Evolutionary conservation across 1,140 invertebrate genomes (phyloP), one percentile per base, ranked within the genome.

Genomic region (Ericerus pela): DNA sequence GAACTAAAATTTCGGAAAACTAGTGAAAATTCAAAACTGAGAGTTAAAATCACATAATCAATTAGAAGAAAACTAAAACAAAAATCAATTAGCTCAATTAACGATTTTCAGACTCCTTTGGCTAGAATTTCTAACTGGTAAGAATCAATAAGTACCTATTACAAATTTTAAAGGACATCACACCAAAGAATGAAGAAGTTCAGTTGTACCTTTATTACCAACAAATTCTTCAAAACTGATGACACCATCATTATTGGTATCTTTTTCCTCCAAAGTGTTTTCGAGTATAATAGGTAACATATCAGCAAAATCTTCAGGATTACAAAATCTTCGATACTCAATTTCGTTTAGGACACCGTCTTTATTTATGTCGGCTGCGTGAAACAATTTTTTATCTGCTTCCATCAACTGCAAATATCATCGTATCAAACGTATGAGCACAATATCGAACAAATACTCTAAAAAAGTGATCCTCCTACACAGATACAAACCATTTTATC

Each of bases 261-360:
- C 93, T 69, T 90, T 90, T 55, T 93, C 88, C 2, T 78, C 69
- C 55, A 96, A 70, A 1, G 85, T 87, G 68, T 91, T 86, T 63
- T 85, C 75, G 54, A 96, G 69, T 58, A 96, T 78, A 53, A 85
- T 71, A 22, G 82, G 77, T 62, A 88, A 76, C 93, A 97, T 97
- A 63, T 80, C 76, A 33, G 81, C 79, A 70, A 88, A 84, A 68
- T 98, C 92, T 71, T 96, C 92, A 0, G 95, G 94, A 73, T 93
- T 91, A 33, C 85, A 82, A 67, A 96, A 97, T 8, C 83, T 78
- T 62, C 85, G 72, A 72, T 89, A 96, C 72, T 99, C 95, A 20
- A 80, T 71, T 24, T 75, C 63, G 63, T 84, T 76, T 27, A 99
- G 74, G 43, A 73, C 68, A 2, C 82, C 84, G 72, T 98, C 89